Percentiles rank a stretch among this genome's conserved stretches.
phyloP scores from a whole-genome alignment of 2,888 invertebrate genomes.

The Thymelicus acteon region DNA sequence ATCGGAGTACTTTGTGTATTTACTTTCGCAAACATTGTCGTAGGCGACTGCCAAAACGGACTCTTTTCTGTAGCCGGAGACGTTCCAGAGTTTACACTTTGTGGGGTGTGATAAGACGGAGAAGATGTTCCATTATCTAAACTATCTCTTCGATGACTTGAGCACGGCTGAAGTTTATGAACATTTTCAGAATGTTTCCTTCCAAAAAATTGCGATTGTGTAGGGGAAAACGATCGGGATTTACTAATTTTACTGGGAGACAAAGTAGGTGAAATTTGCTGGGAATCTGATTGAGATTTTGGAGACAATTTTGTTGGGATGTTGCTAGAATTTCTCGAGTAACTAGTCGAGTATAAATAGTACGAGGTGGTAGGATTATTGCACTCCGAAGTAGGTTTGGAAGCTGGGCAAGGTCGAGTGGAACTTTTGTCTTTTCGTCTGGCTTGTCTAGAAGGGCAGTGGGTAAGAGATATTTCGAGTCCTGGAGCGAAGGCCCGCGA shows the following conservation, averaged over 20 bases:
- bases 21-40: conserved; percentile 49
- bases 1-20: conserved; percentile 27
- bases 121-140: conserved; percentile 42
- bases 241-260: conserved; percentile 1
- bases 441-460: conserved; percentile 53
- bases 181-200: conserved; percentile 10
- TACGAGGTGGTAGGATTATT: conserved; percentile 53
- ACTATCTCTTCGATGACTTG: conserved; percentile 7
- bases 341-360: conserved; percentile 54
- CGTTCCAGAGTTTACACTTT: conserved; percentile 39
- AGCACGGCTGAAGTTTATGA: conserved; percentile 3
- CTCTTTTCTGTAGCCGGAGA: conserved; percentile 29
- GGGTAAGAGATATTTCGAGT: conserved; percentile 56
- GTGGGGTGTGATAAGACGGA: conserved; percentile 46
- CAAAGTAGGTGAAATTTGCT: conserved; percentile 1
- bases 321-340: conserved; percentile 29
- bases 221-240: conserved; percentile 19
- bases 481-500: conserved; percentile 55
- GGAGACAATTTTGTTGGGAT: conserved; percentile 38
- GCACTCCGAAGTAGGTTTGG: conserved; percentile 52
- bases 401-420: conserved; percentile 51
- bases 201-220: not conserved
- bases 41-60: conserved; percentile 49
- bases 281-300: conserved; percentile 11
- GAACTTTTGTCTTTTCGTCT: conserved; percentile 38